A percentile compares a stretch with the other conserved stretches of the same genome.
These are phyloP conservation scores for Nemapogon koenigi DNA, from an alignment of 2,888 invertebrate genomes.

Conservation along the genomic window DNA sequence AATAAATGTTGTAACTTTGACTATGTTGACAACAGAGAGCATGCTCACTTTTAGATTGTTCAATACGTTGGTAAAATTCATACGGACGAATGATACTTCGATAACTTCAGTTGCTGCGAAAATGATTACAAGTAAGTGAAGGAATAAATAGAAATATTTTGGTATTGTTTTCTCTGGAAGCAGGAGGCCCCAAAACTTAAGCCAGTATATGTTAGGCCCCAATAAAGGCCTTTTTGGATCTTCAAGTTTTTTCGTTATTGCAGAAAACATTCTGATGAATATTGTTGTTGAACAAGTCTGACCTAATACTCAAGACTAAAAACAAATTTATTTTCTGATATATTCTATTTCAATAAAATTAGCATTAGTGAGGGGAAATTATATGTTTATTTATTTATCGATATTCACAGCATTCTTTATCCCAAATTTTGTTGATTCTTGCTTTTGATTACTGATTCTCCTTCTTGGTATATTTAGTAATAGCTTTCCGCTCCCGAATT, in stretches of 20 bases:
- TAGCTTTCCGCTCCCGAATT: too few relatives aligned
- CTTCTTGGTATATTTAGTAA: too few relatives aligned
- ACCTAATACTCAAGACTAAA: too few relatives aligned
- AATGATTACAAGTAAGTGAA: constrained; percentile 34
- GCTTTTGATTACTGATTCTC: too few relatives aligned
- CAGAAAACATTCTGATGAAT: too few relatives aligned
- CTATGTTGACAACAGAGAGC: constrained; percentile 38
- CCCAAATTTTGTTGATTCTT: too few relatives aligned
- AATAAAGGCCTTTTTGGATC: constrained; percentile 36
- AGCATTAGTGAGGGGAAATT: too few relatives aligned
- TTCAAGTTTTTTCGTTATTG: constrained; percentile 33
- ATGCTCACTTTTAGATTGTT: constrained; percentile 47
- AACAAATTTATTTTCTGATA: too few relatives aligned
- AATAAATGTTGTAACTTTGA: constrained; percentile 37
- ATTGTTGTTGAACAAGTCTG: too few relatives aligned
- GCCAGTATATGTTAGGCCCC: constrained; percentile 41
- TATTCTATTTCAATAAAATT: too few relatives aligned
- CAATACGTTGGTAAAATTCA: constrained; percentile 35
- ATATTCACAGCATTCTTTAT: too few relatives aligned
- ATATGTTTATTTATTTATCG: too few relatives aligned
- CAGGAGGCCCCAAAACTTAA: constrained; percentile 45
- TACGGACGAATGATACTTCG: constrained; percentile 44
- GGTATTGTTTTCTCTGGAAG: constrained; percentile 28
- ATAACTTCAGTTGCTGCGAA: constrained; percentile 41
- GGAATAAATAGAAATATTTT: constrained; percentile 30